Evolutionary conservation across 2,888 invertebrate genomes (phyloP), one percentile per base, ranked within the genome.

Genomic region (Platycheirus rosarum): DNA sequence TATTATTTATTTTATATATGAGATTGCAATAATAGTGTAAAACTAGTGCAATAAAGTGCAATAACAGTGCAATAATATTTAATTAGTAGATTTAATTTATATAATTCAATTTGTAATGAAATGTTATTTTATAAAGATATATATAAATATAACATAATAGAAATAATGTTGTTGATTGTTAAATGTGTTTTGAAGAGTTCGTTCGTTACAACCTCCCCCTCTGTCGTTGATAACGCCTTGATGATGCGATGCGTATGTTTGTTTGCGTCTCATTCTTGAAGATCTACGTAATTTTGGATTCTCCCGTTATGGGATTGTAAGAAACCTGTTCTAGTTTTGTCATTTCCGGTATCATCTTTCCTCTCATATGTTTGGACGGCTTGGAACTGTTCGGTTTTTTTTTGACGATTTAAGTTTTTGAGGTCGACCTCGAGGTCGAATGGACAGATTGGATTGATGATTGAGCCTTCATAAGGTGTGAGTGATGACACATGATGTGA

Each of bases 151-250:
- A n/a, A n/a, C n/a, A n/a, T n/a, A n/a, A n/a, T n/a, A n/a, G n/a
- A n/a, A n/a, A n/a, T n/a, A n/a, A n/a, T n/a, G n/a, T n/a, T n/a
- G n/a, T n/a, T n/a, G n/a, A n/a, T n/a, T n/a, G n/a, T n/a, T n/a
- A n/a, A n/a, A 6, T n/a, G n/a, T n/a, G n/a, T n/a, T n/a, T n/a
- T n/a, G n/a, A n/a, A n/a, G n/a, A n/a, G n/a, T n/a, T n/a, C n/a
- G 85, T 76, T 40, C 40, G 40, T 40, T 40, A 40, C 40, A 40
- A 16, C 40, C 40, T 40, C 40, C 40, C 40, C 40, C 14, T 40
- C 40, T 40, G 40, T 40, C 40, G 40, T 14, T 40, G 40, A 40
- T 5, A 40, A 40, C 40, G 40, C 2, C 40, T 14, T 14, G 40
- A 40, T 14, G 40, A 40, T 40, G 40, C 40, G 14, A 14, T 14